Evolutionary conservation across 2,797 vertebrate genomes (phyloP), one percentile per base, ranked within the genome.

Genomic region (Acipenser oxyrinchus): DNA sequence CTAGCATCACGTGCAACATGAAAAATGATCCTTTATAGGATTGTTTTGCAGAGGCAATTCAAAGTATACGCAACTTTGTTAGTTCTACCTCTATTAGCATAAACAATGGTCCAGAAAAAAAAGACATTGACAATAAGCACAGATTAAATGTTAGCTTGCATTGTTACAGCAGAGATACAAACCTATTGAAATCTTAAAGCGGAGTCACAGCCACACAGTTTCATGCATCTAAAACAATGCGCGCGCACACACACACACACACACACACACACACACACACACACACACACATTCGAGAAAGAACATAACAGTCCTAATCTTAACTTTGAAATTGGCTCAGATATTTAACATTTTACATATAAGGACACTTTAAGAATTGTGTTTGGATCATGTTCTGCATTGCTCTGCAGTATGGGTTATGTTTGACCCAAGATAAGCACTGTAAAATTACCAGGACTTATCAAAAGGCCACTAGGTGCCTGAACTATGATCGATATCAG

Each of bases 321-420:
- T 62, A 9, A 62, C n/a, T 23, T 18, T 18, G 8, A 62, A 58
- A 62, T 62, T 59, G 66, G 15, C 49, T 69, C 62, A 60, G 64
- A 71, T 62, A 62, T 65, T 66, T 65, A 53, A 81, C 61, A 76
- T 69, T 50, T 10, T 67, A 72, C 18, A 62, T 60, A 67, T 91
- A 91, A 91, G 89, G 89, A 88, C 89, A 91, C 89, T 91, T 91
- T 81, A 84, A 87, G 80, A 81, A 85, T 86, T 83, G 84, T 83
- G 82, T 83, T 84, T 83, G 82, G 78, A 79, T 76, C 69, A 82
- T 83, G 75, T 79, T 66, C 84, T 68, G 74, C 78, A 74, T 81
- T 79, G 76, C 77, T 79, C 79, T 86, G 78, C 75, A 80, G 75
- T 73, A 67, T 79, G 69, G 78, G 18, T 78, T 78, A 75, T 79